phyloP scores from a whole-genome alignment of 2,888 invertebrate genomes.

The Drosophila ochracea region DNA sequence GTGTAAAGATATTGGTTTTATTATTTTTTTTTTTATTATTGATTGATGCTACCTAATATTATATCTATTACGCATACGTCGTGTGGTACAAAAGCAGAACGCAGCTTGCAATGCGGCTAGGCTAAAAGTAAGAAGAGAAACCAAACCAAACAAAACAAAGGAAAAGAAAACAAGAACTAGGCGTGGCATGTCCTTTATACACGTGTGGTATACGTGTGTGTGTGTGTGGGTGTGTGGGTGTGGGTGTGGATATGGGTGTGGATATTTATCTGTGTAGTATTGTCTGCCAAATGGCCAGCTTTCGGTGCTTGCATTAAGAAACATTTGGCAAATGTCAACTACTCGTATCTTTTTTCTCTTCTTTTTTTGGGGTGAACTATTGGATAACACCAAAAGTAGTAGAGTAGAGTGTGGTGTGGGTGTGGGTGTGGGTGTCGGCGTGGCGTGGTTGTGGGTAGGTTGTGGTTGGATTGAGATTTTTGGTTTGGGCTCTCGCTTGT shows the following conservation, averaged over 20 bases:
- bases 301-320: slow-evolving; percentile 41
- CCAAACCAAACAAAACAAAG: slow-evolving; percentile 37
- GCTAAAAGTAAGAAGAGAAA: slow-evolving; percentile 60
- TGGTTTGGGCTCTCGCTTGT: slow-evolving; percentile 14
- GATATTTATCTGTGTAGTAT: slow-evolving; percentile 5
- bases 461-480: no score
- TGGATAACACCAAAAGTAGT: slow-evolving; percentile 25
- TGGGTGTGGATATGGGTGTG: slow-evolving; percentile 5
- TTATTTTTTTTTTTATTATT: background rate
- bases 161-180: slow-evolving; percentile 42
- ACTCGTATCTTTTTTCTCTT: slow-evolving; percentile 16
- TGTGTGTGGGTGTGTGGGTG: slow-evolving; percentile 6
- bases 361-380: slow-evolving; percentile 21
- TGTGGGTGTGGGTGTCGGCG: slow-evolving; percentile 6
- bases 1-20: background rate
- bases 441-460: slow-evolving; percentile 6
- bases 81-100: slow-evolving; percentile 74
- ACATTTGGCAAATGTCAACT: slow-evolving; percentile 51
- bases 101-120: slow-evolving; percentile 77
- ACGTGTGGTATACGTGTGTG: slow-evolving; percentile 31
- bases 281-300: slow-evolving; percentile 38
- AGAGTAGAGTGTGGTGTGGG: background rate
- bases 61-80: slow-evolving; percentile 68
- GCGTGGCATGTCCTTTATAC: slow-evolving; percentile 59
- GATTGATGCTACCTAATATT: slow-evolving; percentile 55